Conservation (phyloP, 1,140 invertebrate species). For the Brachystomella parvula region DNA sequence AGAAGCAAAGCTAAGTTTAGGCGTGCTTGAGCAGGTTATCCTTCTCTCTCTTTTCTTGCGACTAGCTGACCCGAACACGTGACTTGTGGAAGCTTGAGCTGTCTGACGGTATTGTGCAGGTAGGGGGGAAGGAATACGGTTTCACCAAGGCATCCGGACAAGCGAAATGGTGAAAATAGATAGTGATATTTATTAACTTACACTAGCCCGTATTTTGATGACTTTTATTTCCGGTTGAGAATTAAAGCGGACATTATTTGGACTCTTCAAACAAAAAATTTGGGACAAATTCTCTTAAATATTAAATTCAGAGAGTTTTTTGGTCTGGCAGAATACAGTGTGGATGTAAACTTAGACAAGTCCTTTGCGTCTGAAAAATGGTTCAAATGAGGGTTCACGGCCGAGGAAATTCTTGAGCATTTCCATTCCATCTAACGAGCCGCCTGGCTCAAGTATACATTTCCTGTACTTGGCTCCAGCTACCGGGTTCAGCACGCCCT, state of each 20-base stretch:
- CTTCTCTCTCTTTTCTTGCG: background rate
- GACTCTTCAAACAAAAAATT: no score
- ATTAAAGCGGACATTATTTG: no score
- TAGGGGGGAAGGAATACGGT: no score
- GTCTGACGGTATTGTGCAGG: background rate
- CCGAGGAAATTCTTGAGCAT: conserved; percentile 51
- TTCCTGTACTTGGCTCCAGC: conserved; percentile 47
- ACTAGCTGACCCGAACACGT: background rate
- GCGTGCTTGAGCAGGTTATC: no score
- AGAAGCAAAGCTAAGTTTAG: background rate
- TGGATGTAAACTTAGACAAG: background rate
- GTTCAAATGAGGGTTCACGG: conserved; percentile 47
- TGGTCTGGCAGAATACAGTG: no score
- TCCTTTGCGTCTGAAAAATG: conserved; percentile 50
- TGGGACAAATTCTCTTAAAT: no score
- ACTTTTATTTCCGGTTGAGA: no score
- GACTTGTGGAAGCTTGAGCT: background rate
- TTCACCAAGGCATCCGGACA: no score
- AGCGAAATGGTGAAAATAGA: no score
- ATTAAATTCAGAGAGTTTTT: no score
- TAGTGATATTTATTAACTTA: no score
- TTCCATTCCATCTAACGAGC: conserved; percentile 47
- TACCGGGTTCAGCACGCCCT: conserved; percentile 47
- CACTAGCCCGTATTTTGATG: no score
- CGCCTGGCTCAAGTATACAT: conserved; percentile 47